Base-by-base conservation (phyloP, 2,113 vertebrate species). In the Cyanoliseus patagonus region DNA sequence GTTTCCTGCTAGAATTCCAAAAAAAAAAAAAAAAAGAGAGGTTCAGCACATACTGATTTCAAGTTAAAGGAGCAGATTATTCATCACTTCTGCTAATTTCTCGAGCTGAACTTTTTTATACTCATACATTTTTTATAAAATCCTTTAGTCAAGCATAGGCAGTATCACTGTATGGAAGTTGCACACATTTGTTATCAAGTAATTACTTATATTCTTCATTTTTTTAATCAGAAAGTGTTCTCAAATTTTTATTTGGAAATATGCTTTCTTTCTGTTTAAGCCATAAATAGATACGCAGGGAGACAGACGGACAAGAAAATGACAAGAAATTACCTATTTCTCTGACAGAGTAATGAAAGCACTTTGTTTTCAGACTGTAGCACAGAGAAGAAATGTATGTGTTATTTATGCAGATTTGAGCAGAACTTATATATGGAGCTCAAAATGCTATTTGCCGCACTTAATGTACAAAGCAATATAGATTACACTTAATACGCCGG, bases 81-180 rank as follows among this genome's bases (percentile, higher is more conserved):
- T 52, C 4, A 63, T 42, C 5, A 55, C 15, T 67, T 52, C 8
- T 52, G 6, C 4, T 62, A 33, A 59, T 53, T 74, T 53, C 41
- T 88, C 62, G 2, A 42, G 17, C 7, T 35, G 24, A 62, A 61
- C 20, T 19, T 31, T 63, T 81, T 86, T 57, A 57, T 44, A 63
- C 66, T 9, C 1, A 37, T 44, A 37, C 1, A 23, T 3, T 44
- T 83, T 35, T 66, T 12, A 49, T 31, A 41, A 31, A 62, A 73
- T 30, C 1, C 4, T 7, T 70, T n/a, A 8, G 13, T 44, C 62
- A 62, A 10, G 1, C 11, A 49, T 39, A 5, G 10, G 4, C 5
- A 47, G 4, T 69, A 35, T 46, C 10, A 61, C 10, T 51, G 13
- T 33, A 42, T 6, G 52, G 33, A 92, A 81, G 30, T 23, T 1